Conservation (phyloP, 2,113 vertebrate species). For the Nesospiza acunhae region DNA sequence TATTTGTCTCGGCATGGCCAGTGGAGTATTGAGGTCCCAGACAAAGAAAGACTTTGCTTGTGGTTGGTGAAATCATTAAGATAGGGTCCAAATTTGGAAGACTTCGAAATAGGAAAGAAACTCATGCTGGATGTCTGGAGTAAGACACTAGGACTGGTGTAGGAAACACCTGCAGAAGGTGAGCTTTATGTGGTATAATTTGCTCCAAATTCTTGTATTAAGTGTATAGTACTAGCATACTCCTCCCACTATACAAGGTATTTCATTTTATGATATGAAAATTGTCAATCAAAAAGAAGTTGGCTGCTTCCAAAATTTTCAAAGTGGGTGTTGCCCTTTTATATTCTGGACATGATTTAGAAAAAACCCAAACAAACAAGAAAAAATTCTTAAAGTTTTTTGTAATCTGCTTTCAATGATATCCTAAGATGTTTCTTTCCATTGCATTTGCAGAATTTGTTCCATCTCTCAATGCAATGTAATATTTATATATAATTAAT, state of each 20-base stretch:
- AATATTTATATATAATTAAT: not conserved
- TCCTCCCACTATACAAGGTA: not conserved
- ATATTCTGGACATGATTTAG: not conserved
- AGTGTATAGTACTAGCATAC: not conserved
- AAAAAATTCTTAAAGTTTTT: not conserved
- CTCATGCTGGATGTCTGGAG: not conserved
- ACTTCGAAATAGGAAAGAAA: not conserved
- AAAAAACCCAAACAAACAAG: accelerated
- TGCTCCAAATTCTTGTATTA: not conserved
- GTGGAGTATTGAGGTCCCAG: not conserved
- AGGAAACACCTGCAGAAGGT: not conserved
- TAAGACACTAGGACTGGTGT: not conserved
- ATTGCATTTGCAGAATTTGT: not conserved
- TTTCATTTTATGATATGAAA: not conserved
- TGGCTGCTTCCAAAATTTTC: not conserved
- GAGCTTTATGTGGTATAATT: not conserved
- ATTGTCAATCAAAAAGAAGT: not conserved
- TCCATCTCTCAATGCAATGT: not conserved
- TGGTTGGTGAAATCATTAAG: not conserved
- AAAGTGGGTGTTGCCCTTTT: not conserved
- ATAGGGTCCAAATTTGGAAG: not conserved
- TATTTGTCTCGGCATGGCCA: not conserved
- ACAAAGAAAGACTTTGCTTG: not conserved
- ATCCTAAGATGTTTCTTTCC: not conserved
- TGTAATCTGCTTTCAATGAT: not conserved